phyloP scores from a whole-genome alignment of 2,113 vertebrate species.

The Merops nubicus region DNA sequence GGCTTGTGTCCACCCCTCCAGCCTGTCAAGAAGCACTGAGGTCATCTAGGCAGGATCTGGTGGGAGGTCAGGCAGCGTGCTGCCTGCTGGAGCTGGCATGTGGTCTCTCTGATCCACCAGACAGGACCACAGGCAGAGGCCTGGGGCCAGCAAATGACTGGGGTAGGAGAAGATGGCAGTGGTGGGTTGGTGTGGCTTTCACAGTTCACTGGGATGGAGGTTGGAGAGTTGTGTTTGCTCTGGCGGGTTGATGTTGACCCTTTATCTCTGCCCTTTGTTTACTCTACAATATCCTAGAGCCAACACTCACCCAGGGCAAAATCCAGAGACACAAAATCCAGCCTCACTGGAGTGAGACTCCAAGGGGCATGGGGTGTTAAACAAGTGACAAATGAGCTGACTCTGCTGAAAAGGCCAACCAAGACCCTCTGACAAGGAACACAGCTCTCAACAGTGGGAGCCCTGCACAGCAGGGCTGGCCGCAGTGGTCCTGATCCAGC shows the following conservation, averaged over 20 bases:
- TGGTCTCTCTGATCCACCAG: not conserved
- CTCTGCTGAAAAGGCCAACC: not conserved
- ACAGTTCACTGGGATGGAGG: not conserved
- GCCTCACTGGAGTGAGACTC: not conserved
- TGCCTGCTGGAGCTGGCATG: not conserved
- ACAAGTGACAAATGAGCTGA: not conserved
- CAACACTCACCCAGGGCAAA: not conserved
- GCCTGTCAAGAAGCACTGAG: not conserved
- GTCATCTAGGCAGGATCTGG: rapidly evolving
- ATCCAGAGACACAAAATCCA: conserved; percentile 23
- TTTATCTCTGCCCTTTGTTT: not conserved
- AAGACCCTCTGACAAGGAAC: not conserved
- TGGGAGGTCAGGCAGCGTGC: not conserved
- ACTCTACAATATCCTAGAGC: not conserved
- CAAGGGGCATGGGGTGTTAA: not conserved
- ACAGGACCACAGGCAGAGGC: not conserved
- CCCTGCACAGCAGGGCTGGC: not conserved
- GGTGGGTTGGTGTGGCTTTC: not conserved
- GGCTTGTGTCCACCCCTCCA: too few relatives aligned
- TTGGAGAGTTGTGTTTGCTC: not conserved
- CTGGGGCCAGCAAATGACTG: not conserved
- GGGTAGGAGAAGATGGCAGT: not conserved
- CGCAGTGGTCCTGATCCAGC: not conserved
- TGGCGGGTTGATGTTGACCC: not conserved
- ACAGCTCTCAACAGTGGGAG: not conserved